Percentiles rank a stretch among this genome's conserved stretches.
phyloP scores from a whole-genome alignment of 2,888 invertebrate genomes.

The Eristalinus sepulchralis region DNA sequence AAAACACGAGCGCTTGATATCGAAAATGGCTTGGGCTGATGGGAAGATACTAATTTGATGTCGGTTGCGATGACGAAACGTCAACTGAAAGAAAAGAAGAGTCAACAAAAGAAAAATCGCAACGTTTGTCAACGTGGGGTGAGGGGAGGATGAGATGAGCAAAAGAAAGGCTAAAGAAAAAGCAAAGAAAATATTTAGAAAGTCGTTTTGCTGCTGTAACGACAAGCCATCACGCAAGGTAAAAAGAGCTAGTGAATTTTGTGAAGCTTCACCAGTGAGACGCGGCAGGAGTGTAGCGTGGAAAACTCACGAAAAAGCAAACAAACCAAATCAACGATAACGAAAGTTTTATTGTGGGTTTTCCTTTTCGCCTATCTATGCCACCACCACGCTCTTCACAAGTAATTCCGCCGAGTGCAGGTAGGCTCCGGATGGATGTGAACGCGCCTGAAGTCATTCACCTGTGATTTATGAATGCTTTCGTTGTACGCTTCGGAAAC shows the following conservation, averaged over 20 bases:
- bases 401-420: not conserved
- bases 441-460: conserved; percentile 44
- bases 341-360: conserved; percentile 63
- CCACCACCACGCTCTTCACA: not conserved
- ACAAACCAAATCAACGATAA: conserved; percentile 49
- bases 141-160: not conserved
- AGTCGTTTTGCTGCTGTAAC: conserved; percentile 48
- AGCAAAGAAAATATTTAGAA: conserved; percentile 55
- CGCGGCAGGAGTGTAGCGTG: conserved; percentile 4
- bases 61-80: not conserved
- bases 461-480: conserved; percentile 46
- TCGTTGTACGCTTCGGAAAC: not conserved
- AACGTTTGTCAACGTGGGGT: not conserved
- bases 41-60: not conserved
- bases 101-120: conserved; percentile 8
- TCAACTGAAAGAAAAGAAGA: not conserved
- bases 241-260: conserved; percentile 37
- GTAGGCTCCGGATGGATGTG: conserved; percentile 13
- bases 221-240: conserved; percentile 62
- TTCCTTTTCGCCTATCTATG: conserved; percentile 8
- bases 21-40: not conserved
- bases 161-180: too few relatives aligned
- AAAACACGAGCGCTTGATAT: not conserved
- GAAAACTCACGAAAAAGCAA: conserved; percentile 7
- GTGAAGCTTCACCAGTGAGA: conserved; percentile 33